Percentiles rank a stretch among this genome's conserved stretches.
phyloP scores from a whole-genome alignment of 1,140 invertebrate species.

The Bombus balteatus region DNA sequence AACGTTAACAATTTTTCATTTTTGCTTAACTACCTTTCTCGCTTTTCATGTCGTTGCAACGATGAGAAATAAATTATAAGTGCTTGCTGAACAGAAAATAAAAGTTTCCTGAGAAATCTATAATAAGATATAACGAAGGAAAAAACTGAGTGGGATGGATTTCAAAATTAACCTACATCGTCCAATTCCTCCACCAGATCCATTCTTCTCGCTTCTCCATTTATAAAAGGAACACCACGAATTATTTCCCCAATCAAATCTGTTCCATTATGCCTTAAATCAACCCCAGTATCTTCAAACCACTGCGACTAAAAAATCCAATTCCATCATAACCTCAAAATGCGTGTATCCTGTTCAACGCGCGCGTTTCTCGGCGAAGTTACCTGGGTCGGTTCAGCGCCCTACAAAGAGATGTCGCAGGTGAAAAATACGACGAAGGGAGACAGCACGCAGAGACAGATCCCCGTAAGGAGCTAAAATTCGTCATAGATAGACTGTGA shows the following conservation, averaged over 20 bases:
- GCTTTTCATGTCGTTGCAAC: background rate
- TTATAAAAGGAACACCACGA: background rate
- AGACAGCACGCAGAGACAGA: too few species aligned
- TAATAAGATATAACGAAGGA: background rate
- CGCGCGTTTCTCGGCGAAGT: background rate
- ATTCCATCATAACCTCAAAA: background rate
- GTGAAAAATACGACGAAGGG: slow-evolving; percentile 27
- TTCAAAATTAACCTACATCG: background rate
- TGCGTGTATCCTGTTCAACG: background rate
- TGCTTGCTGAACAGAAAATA: background rate
- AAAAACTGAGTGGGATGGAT: background rate
- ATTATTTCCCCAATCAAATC: background rate
- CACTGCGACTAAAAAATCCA: background rate
- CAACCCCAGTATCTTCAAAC: too few species aligned
- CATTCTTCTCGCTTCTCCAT: background rate
- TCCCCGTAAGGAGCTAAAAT: slow-evolving; percentile 16
- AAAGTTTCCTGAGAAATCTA: background rate
- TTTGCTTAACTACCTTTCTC: background rate
- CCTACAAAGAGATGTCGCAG: background rate
- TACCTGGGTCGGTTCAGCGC: background rate
- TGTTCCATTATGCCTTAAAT: background rate
- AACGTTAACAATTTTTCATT: background rate
- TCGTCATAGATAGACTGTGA: slow-evolving; percentile 56
- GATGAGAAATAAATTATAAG: background rate
- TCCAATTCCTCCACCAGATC: background rate